Percentiles rank a stretch among this genome's conserved stretches.
phyloP scores from a whole-genome alignment of 2,797 vertebrate genomes.

The Pangasius mekongensis region DNA sequence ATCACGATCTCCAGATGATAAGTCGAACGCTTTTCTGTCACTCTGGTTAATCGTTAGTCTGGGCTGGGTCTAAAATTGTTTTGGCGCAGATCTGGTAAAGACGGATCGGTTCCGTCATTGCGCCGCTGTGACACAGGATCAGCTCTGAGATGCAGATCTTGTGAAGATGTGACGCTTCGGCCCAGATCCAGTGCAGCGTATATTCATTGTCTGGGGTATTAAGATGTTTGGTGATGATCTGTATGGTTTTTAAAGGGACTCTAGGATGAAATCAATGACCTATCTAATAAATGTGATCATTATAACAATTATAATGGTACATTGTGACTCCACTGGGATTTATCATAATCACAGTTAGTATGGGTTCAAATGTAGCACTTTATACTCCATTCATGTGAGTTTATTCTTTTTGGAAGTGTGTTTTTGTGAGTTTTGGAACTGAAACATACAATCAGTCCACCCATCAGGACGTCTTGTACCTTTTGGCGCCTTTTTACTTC shows the following conservation, averaged over 20 bases:
- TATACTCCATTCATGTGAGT: background rate
- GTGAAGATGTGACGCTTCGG: background rate
- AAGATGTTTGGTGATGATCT: background rate
- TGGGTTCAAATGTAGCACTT: background rate
- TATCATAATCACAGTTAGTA: background rate
- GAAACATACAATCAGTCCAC: background rate
- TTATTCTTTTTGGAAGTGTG: background rate
- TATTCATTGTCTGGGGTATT: background rate
- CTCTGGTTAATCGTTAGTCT: background rate
- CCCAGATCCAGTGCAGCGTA: background rate
- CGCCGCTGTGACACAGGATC: background rate
- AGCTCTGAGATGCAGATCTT: background rate
- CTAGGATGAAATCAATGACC: background rate
- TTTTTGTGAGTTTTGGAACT: background rate
- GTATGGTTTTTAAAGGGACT: background rate
- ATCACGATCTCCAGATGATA: background rate
- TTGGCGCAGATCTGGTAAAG: background rate
- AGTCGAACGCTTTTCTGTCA: background rate
- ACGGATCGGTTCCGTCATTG: background rate
- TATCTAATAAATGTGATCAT: background rate
- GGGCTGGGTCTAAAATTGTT: background rate
- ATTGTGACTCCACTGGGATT: background rate
- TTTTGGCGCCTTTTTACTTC: slow-evolving; percentile 57
- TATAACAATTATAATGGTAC: background rate
- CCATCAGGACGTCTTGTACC: background rate